Base-by-base conservation (phyloP, 2,888 invertebrate species). In the Tetramorium bicarinatum region DNA sequence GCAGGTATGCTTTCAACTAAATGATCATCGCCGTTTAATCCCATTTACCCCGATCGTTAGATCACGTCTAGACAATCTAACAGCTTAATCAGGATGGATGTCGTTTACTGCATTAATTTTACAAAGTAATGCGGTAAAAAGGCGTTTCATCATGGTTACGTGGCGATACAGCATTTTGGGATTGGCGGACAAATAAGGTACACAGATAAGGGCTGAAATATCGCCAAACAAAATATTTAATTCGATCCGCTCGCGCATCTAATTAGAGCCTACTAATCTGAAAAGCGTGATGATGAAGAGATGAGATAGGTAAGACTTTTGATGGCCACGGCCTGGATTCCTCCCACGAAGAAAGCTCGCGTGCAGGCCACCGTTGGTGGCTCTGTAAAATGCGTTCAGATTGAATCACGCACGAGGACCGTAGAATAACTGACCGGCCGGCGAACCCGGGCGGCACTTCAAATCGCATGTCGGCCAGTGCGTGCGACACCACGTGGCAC, bases 381-480 rank as follows among this genome's bases (percentile, higher is more conserved):
- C 62, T 64, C 84, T 75, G 83, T 82, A 87, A 93, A 92, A 92
- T 92, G 92, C 92, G 91, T 91, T 66, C 85, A 92, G 92, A 93
- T 92, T 90, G 91, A 91, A 93, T 92, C 92, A 84, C 84, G 84
- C 74, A 75, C 80, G 8, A 25, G 13, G 83, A 82, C 84, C 76
- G 90, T 66, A 80, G 89, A 92, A 92, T 84, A 92, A 91, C 90
- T 92, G 92, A 91, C 92, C 92, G 47, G 47, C 44, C 47, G 69
- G 11, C 71, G 56, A 13, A 21, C 8, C 64, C 41, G 38, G n/a
- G 15, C 34, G 6, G n/a, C 44, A 62, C 7, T 29, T 25, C 38
- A 18, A 64, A 62, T 54, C 83, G 52, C 29, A 1, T 15, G 15
- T 81, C 85, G 87, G 87, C 87, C 89, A 85, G 91, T 91, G 91